phyloP scores from a whole-genome alignment of 2,797 vertebrate species.

The Channa striata region DNA sequence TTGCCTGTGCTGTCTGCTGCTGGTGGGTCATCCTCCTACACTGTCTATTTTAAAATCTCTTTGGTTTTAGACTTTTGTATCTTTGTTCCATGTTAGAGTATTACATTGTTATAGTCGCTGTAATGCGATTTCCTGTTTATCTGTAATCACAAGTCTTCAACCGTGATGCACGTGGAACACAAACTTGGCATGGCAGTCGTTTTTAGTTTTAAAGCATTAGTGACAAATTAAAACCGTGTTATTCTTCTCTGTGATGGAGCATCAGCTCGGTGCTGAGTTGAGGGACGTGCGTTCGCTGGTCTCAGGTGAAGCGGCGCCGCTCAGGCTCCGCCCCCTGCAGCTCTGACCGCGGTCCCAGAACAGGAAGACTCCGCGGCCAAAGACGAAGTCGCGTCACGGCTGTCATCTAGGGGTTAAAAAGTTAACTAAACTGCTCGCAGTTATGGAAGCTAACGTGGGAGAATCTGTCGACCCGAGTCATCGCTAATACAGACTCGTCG shows the following conservation, averaged over 20 bases:
- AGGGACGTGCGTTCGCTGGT: constrained; percentile 30
- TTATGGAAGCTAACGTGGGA: constrained; percentile 67
- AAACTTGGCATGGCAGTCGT: no score
- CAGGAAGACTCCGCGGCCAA: constrained; percentile 75
- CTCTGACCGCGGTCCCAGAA: constrained; percentile 66
- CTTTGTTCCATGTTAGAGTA: no score
- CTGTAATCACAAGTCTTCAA: no score
- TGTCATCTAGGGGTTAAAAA: constrained; percentile 68
- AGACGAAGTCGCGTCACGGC: constrained; percentile 23
- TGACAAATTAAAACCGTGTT: not conserved
- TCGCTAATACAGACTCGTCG: constrained; percentile 22
- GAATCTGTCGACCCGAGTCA: constrained; percentile 10
- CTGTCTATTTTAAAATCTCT: not conserved
- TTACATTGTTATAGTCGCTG: no score
- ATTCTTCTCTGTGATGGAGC: no score
- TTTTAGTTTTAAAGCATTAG: not conserved
- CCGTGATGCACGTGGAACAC: not conserved
- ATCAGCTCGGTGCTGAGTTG: not conserved
- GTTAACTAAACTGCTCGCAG: constrained; percentile 53
- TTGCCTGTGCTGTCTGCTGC: constrained; percentile 24
- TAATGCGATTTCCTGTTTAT: not conserved
- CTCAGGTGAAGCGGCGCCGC: constrained; percentile 71
- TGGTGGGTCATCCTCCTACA: constrained; percentile 19
- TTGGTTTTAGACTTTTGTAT: not conserved
- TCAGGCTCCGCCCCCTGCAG: constrained; percentile 66